These are phyloP conservation scores for Riparia riparia DNA, from an alignment of 2,113 vertebrate species.

Conservation along the genomic window DNA sequence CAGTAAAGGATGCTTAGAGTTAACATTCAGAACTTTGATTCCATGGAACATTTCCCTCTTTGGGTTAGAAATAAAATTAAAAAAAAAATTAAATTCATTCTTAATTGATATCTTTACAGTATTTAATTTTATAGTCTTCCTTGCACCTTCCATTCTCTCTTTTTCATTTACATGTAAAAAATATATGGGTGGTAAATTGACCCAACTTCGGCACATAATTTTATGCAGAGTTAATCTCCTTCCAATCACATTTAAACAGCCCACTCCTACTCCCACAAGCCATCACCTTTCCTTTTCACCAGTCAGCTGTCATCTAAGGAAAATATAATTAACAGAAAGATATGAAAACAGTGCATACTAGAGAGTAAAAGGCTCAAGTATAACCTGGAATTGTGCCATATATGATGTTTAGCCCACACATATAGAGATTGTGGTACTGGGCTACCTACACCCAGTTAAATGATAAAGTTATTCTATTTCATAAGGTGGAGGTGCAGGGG, in stretches of 20 bases:
- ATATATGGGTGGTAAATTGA: background rate
- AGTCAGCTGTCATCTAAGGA: background rate
- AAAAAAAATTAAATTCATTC: background rate
- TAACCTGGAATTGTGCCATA: background rate
- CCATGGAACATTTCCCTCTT: background rate
- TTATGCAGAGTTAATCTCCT: background rate
- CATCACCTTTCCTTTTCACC: background rate
- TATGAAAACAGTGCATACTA: background rate
- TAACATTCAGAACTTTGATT: background rate
- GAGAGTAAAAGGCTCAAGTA: background rate
- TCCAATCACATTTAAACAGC: background rate
- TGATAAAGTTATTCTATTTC: background rate
- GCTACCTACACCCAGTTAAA: background rate
- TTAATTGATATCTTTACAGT: background rate
- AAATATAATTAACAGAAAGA: background rate
- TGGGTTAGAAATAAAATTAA: background rate
- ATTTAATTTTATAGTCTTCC: background rate
- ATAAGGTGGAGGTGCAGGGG: fast-evolving
- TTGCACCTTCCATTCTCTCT: fast-evolving
- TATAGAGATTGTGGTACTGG: background rate
- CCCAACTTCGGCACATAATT: background rate
- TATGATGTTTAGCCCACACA: background rate
- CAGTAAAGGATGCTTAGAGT: background rate
- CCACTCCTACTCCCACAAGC: background rate
- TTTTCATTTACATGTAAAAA: background rate